A percentile compares a stretch with the other conserved stretches of the same genome.
phyloP scores from a whole-genome alignment of 2,797 vertebrate genomes.

The Oophaga sylvatica region DNA sequence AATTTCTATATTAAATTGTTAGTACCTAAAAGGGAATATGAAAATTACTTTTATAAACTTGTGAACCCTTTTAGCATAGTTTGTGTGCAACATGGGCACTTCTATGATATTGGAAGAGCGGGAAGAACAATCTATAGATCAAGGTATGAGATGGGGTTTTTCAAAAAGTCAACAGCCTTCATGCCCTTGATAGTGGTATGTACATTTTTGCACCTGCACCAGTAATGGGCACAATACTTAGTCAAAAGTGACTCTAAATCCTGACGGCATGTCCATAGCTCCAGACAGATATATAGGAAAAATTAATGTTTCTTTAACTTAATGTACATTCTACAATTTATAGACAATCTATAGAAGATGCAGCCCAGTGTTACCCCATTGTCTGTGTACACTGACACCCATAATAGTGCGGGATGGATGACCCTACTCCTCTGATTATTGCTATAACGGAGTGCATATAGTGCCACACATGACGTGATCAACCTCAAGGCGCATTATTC shows the following conservation, averaged over 20 bases:
- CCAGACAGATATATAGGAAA: not conserved
- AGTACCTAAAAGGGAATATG: too few species aligned
- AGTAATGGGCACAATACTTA: too few species aligned
- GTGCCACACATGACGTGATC: slow-evolving; percentile 39
- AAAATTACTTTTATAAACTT: too few species aligned
- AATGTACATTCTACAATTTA: too few species aligned
- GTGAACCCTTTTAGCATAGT: not conserved
- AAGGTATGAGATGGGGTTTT: not conserved
- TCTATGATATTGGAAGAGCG: not conserved
- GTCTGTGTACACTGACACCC: not conserved
- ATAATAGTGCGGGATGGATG: not conserved
- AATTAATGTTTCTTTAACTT: not conserved
- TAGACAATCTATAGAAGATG: not conserved
- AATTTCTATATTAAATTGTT: too few species aligned
- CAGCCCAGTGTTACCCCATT: not conserved
- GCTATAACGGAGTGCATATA: slow-evolving; percentile 25
- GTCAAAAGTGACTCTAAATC: not conserved
- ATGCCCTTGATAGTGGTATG: not conserved
- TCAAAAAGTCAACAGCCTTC: not conserved
- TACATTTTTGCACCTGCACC: not conserved
- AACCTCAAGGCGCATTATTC: slow-evolving; percentile 43
- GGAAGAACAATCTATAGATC: not conserved
- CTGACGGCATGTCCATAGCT: not conserved
- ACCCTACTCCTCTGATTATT: not conserved
- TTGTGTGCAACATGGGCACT: not conserved